These are phyloP conservation scores for Diplodus puntazzo DNA, from an alignment of 2,797 vertebrate species.

Conservation along the genomic window DNA sequence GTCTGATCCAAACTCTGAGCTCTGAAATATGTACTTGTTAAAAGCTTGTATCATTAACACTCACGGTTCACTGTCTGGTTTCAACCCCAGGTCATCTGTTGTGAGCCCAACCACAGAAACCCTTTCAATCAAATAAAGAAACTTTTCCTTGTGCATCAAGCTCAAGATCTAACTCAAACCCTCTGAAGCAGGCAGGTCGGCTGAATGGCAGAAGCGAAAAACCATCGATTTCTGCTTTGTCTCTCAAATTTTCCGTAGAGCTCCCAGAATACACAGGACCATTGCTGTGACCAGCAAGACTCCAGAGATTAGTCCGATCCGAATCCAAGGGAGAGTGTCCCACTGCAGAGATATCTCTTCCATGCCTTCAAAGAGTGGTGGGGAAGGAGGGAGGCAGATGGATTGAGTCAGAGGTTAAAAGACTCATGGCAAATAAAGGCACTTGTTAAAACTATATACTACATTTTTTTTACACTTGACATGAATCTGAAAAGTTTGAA, in stretches of 20 bases:
- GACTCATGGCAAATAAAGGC: too few species aligned
- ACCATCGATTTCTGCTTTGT: neutral
- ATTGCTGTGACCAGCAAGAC: slow-evolving; percentile 38
- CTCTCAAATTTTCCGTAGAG: slow-evolving; percentile 19
- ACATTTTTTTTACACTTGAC: too few species aligned
- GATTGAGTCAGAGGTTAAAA: too few species aligned
- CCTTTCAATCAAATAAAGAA: neutral
- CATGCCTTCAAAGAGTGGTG: neutral
- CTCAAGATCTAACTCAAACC: neutral
- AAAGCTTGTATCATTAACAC: too few species aligned
- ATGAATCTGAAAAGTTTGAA: too few species aligned
- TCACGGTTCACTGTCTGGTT: too few species aligned
- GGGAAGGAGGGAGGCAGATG: too few species aligned
- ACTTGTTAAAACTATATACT: too few species aligned
- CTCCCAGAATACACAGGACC: slow-evolving; percentile 45
- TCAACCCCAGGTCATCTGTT: neutral
- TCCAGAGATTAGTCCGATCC: slow-evolving; percentile 36
- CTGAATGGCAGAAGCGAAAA: neutral
- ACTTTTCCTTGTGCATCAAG: neutral
- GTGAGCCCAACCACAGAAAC: neutral
- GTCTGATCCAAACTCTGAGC: neutral
- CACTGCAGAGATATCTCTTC: neutral
- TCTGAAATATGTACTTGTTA: neutral
- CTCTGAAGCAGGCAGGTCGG: too few species aligned
- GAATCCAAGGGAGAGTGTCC: slow-evolving; percentile 42